Percentiles rank a stretch among this genome's conserved stretches.
Conservation (phyloP, 2,797 vertebrate genomes). For the Oophaga sylvatica region DNA sequence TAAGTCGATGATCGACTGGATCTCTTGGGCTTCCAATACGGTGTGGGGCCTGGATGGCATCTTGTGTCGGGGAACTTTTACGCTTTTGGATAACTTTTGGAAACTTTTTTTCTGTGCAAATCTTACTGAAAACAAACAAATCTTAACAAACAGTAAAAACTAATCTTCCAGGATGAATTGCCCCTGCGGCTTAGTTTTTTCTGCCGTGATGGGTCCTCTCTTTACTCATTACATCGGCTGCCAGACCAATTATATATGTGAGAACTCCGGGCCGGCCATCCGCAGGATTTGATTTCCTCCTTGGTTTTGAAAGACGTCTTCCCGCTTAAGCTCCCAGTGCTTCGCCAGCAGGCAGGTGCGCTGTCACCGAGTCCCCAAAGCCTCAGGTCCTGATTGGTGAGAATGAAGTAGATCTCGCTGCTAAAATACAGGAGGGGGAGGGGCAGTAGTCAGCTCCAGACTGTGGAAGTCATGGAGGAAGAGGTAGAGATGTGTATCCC, state of each 20-base stretch:
- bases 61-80: too few species aligned
- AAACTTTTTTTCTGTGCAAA: not conserved
- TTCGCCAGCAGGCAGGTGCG: not conserved
- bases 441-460: too few species aligned
- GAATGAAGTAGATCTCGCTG: constrained; percentile 13
- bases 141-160: too few species aligned
- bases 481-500: too few species aligned
- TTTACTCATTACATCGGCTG: constrained; percentile 12
- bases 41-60: too few species aligned
- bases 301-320: not conserved
- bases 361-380: not conserved
- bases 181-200: not conserved
- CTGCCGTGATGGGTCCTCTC: not conserved
- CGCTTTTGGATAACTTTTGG: not conserved
- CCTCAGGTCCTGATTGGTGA: constrained; percentile 26
- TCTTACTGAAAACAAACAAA: too few species aligned
- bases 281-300: not conserved
- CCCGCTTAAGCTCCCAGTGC: constrained; percentile 10
- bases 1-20: too few species aligned
- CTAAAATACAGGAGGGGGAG: not conserved
- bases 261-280: not conserved
- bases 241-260: constrained; percentile 41
- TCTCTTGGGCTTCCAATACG: too few species aligned
- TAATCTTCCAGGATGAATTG: not conserved
- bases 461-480: not conserved